phyloP scores from a whole-genome alignment of 2,888 invertebrate species.

The Latrodectus elegans region DNA sequence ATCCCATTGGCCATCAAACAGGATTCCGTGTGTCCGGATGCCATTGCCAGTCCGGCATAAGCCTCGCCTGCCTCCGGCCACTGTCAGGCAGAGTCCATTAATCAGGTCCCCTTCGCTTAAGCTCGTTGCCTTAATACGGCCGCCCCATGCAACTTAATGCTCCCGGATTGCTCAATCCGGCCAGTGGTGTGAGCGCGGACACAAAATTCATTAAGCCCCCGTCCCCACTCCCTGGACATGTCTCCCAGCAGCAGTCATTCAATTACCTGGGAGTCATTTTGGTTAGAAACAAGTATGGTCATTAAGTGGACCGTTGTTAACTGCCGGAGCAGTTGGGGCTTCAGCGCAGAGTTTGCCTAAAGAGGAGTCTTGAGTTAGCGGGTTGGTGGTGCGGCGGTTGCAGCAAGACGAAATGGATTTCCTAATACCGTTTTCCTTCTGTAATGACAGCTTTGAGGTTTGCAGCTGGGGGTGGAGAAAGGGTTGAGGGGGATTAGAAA shows the following conservation, averaged over 20 bases:
- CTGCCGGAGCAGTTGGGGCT: slow-evolving; percentile 39
- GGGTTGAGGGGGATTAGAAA: neutral
- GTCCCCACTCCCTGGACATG: slow-evolving; percentile 40
- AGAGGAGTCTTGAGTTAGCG: slow-evolving; percentile 45
- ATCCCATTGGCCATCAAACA: no score
- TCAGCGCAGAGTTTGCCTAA: slow-evolving; percentile 31
- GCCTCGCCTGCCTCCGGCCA: slow-evolving; percentile 31
- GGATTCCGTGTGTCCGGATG: no score
- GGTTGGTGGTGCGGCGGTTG: slow-evolving; percentile 22
- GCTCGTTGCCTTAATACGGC: slow-evolving; percentile 32
- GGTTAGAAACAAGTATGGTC: slow-evolving; percentile 63
- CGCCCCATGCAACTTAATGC: slow-evolving; percentile 55
- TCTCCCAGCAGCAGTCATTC: slow-evolving; percentile 51
- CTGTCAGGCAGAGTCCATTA: slow-evolving; percentile 46
- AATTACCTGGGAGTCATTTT: slow-evolving; percentile 66
- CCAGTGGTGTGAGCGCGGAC: slow-evolving; percentile 12
- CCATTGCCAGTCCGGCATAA: no score
- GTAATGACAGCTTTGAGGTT: slow-evolving; percentile 57
- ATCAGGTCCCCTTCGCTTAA: slow-evolving; percentile 35
- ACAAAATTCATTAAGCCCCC: slow-evolving; percentile 55
- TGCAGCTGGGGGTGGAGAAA: slow-evolving; percentile 6
- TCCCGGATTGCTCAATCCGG: slow-evolving; percentile 46
- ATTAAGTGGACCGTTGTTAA: slow-evolving; percentile 60
- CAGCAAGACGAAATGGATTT: slow-evolving; percentile 38
- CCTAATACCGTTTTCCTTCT: slow-evolving; percentile 27